phyloP scores from a whole-genome alignment of 1,140 invertebrate species.

The Pachyrhynchus sulphureomaculatus region DNA sequence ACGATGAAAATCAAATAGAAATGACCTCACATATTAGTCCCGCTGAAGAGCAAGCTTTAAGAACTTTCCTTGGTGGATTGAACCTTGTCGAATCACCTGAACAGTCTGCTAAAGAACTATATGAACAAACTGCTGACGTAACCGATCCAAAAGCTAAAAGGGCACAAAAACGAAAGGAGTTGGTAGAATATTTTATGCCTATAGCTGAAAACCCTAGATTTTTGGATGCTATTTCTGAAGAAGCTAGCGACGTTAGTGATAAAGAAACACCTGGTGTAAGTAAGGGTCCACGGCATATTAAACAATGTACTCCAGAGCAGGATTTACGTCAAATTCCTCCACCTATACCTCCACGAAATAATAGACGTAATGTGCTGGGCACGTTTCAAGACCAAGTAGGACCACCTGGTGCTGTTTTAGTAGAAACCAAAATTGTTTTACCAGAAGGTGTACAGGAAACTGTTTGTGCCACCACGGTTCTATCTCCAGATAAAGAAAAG shows the following conservation, averaged over 20 bases:
- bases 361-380: conserved; percentile 2
- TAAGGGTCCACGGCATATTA: conserved; percentile 18
- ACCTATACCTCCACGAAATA: neutral
- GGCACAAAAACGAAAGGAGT: conserved; percentile 57
- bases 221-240: conserved; percentile 69
- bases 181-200: conserved; percentile 58
- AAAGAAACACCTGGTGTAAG: conserved; percentile 40
- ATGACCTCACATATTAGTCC: conserved; percentile 46
- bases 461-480: conserved; percentile 3
- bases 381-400: neutral
- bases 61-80: conserved; percentile 61
- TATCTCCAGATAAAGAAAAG: neutral
- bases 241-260: conserved; percentile 61
- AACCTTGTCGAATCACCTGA: conserved; percentile 55
- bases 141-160: conserved; percentile 46
- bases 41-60: conserved; percentile 54
- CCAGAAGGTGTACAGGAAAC: neutral
- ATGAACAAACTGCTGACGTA: conserved; percentile 33
- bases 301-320: conserved; percentile 41
- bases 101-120: conserved; percentile 36
- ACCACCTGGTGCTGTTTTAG: conserved; percentile 31
- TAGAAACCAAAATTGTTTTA: conserved; percentile 38
- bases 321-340: conserved; percentile 20
- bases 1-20: conserved; percentile 36
- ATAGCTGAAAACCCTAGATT: conserved; percentile 58